These are phyloP conservation scores for Tethya wilhelma DNA, from an alignment of 37 sponge, comb jelly and placozoan species.

Conservation along the genomic window DNA sequence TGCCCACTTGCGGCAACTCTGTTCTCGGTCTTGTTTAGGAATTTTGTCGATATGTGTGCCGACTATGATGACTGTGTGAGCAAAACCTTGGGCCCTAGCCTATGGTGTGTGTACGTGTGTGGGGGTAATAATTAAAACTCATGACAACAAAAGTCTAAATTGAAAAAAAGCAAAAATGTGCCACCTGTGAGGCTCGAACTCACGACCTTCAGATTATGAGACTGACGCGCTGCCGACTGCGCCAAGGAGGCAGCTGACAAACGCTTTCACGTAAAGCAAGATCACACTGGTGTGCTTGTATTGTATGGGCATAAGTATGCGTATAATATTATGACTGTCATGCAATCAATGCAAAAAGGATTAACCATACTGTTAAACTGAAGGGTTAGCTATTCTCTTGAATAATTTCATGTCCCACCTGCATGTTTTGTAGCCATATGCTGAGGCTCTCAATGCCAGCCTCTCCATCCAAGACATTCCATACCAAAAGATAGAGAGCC, in stretches of 20 bases:
- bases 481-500: slow-evolving; percentile 72
- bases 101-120: background rate
- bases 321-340: background rate
- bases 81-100: slow-evolving; percentile 30
- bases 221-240: too few species aligned
- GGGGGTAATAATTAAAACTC: background rate
- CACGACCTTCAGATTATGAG: too few species aligned
- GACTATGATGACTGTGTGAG: slow-evolving; percentile 61
- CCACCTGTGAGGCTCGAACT: too few species aligned
- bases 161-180: too few species aligned
- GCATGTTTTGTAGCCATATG: slow-evolving; percentile 76
- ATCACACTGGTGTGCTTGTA: background rate
- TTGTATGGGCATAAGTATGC: background rate
- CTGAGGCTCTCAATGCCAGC: slow-evolving; percentile 61
- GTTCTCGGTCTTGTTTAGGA: slow-evolving; percentile 7
- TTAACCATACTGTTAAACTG: background rate
- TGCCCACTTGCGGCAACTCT: background rate
- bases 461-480: slow-evolving; percentile 54
- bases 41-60: slow-evolving; percentile 70
- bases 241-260: background rate
- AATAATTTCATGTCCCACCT: slow-evolving; percentile 22
- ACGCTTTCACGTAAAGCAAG: background rate
- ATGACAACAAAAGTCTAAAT: background rate
- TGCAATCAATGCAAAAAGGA: background rate
- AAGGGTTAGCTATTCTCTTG: background rate